These are phyloP conservation scores for Scaptomyza graminum DNA, from an alignment of 1,140 invertebrate genomes.

Conservation along the genomic window DNA sequence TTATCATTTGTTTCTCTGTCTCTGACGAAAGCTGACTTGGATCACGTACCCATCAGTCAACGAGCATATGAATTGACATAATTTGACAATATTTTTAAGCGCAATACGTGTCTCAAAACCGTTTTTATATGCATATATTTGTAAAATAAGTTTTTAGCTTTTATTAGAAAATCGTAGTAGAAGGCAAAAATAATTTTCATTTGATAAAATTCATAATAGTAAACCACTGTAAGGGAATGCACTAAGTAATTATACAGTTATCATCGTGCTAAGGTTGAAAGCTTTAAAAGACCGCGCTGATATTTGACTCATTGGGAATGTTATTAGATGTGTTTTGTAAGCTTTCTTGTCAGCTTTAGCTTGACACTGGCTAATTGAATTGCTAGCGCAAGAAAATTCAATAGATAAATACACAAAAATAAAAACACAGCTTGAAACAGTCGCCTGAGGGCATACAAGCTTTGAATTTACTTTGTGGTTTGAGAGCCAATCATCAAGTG, in stretches of 20 bases:
- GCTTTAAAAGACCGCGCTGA: background rate
- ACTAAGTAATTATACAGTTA: conserved; percentile 9
- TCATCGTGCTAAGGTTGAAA: conserved; percentile 7
- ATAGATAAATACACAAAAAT: conserved; percentile 36
- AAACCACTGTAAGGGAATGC: background rate
- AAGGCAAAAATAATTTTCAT: too few species aligned
- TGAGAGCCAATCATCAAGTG: conserved; percentile 29
- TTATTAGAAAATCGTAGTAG: too few species aligned
- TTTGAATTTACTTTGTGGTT: background rate
- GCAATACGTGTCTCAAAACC: conserved; percentile 27
- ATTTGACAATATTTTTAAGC: conserved; percentile 7
- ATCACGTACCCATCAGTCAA: conserved; percentile 27
- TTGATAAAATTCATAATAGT: background rate
- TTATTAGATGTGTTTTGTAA: background rate
- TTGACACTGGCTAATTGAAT: conserved; percentile 40
- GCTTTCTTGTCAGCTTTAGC: conserved; percentile 11
- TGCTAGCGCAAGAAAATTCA: conserved; percentile 33
- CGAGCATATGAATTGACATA: conserved; percentile 4
- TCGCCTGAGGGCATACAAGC: conserved; percentile 12
- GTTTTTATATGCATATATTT: too few species aligned
- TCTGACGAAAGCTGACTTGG: conserved; percentile 3
- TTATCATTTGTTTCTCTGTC: background rate
- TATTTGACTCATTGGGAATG: conserved; percentile 3
- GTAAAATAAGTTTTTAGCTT: too few species aligned
- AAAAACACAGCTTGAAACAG: conserved; percentile 39